These are phyloP conservation scores for Heterohyrax brucei DNA, from an alignment of 2,797 vertebrate species.

Conservation along the genomic window DNA sequence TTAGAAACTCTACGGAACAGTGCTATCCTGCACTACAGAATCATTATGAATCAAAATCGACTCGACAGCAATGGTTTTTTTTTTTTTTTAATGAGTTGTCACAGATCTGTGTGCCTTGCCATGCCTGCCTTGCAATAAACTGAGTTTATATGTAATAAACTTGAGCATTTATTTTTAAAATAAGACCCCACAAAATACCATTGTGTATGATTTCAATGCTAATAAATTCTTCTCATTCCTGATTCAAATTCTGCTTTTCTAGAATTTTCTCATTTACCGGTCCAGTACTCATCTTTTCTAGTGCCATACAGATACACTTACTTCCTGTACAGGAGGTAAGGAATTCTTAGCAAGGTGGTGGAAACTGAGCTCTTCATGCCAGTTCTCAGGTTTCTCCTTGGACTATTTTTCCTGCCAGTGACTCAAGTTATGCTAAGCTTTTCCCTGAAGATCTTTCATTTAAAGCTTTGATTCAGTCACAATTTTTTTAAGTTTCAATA, in stretches of 20 bases:
- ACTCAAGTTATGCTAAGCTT: neutral
- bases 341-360: neutral
- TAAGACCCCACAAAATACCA: neutral
- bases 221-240: neutral
- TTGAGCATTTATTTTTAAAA: too few relatives aligned
- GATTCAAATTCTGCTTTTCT: constrained; percentile 1
- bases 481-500: neutral
- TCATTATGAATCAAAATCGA: too few relatives aligned
- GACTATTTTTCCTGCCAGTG: neutral
- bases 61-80: too few relatives aligned
- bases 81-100: too few relatives aligned
- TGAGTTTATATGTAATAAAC: too few relatives aligned
- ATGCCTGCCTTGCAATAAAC: too few relatives aligned
- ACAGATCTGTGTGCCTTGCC: too few relatives aligned
- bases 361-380: neutral
- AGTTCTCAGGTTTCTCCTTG: neutral
- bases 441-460: neutral
- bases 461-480: neutral
- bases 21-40: too few relatives aligned
- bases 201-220: neutral
- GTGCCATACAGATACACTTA: neutral
- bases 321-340: neutral
- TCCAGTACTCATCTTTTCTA: neutral
- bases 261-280: neutral
- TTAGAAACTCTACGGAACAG: too few relatives aligned